These are phyloP conservation scores for Laspeyria flexula DNA, from an alignment of 2,888 invertebrate genomes.

Conservation along the genomic window DNA sequence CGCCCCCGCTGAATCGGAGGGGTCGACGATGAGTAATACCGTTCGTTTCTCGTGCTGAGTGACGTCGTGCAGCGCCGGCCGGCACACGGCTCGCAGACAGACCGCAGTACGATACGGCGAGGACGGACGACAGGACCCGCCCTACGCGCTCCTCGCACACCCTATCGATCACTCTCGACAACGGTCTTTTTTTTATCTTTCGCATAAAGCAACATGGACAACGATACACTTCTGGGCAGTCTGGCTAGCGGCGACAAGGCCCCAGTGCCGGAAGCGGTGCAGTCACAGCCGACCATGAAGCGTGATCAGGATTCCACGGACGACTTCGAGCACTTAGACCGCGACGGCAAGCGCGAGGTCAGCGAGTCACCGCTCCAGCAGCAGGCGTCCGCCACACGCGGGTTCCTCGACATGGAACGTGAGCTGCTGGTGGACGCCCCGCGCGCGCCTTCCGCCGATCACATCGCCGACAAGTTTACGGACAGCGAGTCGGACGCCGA, in stretches of 20 bases:
- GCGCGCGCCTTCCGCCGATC: conserved; percentile 70
- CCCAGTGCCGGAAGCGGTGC: conserved; percentile 33
- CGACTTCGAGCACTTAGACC: conserved; percentile 91
- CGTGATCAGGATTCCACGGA: conserved; percentile 90
- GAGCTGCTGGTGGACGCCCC: conserved; percentile 73
- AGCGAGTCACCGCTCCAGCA: conserved; percentile 65
- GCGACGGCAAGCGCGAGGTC: conserved; percentile 79
- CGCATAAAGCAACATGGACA: conserved; percentile 63
- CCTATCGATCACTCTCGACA: conserved; percentile 62
- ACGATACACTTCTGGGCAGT: conserved; percentile 67
- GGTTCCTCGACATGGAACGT: conserved; percentile 81
- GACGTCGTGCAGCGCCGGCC: conserved; percentile 71
- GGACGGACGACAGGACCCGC: conserved; percentile 73
- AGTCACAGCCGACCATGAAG: conserved; percentile 59
- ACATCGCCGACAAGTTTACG: conserved; percentile 85
- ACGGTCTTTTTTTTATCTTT: conserved; percentile 46
- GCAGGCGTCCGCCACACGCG: conserved; percentile 68
- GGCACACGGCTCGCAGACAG: conserved; percentile 55
- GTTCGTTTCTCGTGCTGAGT: conserved; percentile 78
- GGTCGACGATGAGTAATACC: conserved; percentile 77
- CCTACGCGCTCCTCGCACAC: conserved; percentile 60
- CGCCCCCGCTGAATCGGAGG: conserved; percentile 59
- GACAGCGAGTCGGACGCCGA: conserved; percentile 86
- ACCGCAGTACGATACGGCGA: conserved; percentile 74
- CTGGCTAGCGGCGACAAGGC: conserved; percentile 70